A percentile compares a stretch with the other conserved stretches of the same genome.
Conservation (phyloP, 1,140 invertebrate species). For the Orussus abietinus region DNA sequence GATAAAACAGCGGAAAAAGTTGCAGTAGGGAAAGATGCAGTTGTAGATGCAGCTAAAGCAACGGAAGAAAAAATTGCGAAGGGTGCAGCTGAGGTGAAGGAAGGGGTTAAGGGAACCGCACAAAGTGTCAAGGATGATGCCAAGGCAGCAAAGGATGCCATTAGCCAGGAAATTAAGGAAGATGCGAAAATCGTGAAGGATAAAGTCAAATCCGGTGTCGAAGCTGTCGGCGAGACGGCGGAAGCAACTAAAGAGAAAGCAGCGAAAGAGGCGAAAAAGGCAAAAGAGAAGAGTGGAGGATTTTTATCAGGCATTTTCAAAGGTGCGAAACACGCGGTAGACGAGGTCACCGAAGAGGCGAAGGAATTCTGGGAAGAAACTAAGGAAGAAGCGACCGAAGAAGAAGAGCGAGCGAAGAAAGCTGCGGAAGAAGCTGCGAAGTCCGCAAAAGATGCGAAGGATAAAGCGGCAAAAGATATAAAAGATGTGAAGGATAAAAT, state of each 20-base stretch:
- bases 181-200: constrained; percentile 8
- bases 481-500: constrained; percentile 13
- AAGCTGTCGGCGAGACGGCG: constrained; percentile 5
- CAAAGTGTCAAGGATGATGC: constrained; percentile 18
- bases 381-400: constrained; percentile 18
- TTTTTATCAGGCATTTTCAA: constrained; percentile 28
- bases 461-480: constrained; percentile 5
- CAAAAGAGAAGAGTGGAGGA: constrained; percentile 17
- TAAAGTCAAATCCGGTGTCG: constrained; percentile 9
- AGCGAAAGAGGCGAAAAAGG: constrained; percentile 16
- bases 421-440: neutral
- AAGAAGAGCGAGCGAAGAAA: constrained; percentile 13
- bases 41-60: constrained; percentile 17
- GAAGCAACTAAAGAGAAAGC: constrained; percentile 10
- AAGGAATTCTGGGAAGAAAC: constrained; percentile 22
- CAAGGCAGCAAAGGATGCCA: constrained; percentile 10
- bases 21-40: constrained; percentile 15
- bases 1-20: constrained; percentile 1
- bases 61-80: constrained; percentile 11
- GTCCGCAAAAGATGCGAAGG: constrained; percentile 14
- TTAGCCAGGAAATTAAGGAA: neutral
- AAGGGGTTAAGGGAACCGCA: constrained; percentile 32
- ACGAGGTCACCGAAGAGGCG: constrained; percentile 18
- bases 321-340: constrained; percentile 20
- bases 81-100: constrained; percentile 32